These are phyloP conservation scores for Lasius platythorax DNA, from an alignment of 2,888 invertebrate species.

Conservation along the genomic window DNA sequence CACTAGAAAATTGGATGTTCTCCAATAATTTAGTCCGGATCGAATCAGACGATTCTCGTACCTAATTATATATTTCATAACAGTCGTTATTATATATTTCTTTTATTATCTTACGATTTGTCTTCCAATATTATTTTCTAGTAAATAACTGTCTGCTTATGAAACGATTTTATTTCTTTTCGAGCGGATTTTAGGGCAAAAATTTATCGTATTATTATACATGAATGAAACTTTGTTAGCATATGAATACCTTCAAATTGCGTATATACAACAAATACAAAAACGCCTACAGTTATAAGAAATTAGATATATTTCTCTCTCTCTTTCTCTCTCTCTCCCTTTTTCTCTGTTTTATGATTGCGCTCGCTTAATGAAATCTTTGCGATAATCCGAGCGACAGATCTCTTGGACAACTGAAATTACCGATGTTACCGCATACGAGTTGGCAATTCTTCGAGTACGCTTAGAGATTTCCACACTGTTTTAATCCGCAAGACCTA, in stretches of 20 bases:
- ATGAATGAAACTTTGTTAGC: neutral
- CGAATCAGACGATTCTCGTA: conserved; percentile 1
- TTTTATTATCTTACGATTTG: neutral
- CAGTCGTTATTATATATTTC: neutral
- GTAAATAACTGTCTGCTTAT: neutral
- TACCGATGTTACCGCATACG: conserved; percentile 51
- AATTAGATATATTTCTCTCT: neutral
- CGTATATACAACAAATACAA: neutral
- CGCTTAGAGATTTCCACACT: conserved; percentile 43
- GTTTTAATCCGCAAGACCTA: conserved; percentile 64
- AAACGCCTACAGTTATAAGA: neutral
- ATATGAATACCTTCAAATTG: conserved; percentile 7
- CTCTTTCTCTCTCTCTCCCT: neutral
- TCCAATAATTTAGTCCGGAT: conserved; percentile 23
- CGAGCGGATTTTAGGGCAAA: neutral
- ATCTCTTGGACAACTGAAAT: conserved; percentile 65
- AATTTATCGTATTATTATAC: neutral
- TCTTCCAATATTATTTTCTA: neutral
- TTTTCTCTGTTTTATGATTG: neutral
- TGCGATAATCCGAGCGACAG: conserved; percentile 63
- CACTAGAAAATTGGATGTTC: neutral
- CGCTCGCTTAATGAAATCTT: conserved; percentile 44
- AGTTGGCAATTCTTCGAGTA: conserved; percentile 58
- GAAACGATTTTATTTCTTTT: neutral
- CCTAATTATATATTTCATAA: conserved; percentile 24